Conservation (phyloP, 2,113 vertebrate genomes). For the Rhea pennata region DNA sequence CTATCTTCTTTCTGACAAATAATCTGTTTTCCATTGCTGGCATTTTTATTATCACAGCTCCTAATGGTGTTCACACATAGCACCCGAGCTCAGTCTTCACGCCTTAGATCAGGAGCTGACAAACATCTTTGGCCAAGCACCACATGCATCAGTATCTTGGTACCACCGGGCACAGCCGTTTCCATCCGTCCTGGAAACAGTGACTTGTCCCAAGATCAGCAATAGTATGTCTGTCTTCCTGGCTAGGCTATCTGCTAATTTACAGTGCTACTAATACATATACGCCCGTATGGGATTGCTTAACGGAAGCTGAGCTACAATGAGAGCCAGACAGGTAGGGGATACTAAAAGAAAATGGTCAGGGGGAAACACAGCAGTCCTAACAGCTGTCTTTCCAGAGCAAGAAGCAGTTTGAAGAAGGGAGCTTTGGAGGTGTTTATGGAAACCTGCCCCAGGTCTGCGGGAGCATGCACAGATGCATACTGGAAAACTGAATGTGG, state of each 20-base stretch:
- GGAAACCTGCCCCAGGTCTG: neutral
- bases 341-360: neutral
- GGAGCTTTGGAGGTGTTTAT: neutral
- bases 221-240: neutral
- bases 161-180: rapidly evolving
- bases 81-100: neutral
- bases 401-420: neutral
- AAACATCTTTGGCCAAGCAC: neutral
- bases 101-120: neutral
- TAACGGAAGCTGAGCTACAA: neutral
- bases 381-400: neutral
- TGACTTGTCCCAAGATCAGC: neutral
- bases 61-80: neutral
- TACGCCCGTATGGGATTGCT: neutral
- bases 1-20: neutral
- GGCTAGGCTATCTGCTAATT: neutral
- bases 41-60: neutral
- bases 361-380: neutral
- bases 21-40: neutral
- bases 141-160: neutral
- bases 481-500: neutral
- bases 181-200: neutral
- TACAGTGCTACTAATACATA: rapidly evolving
- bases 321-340: neutral
- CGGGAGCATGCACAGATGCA: neutral